Conservation (phyloP, 1,140 invertebrate genomes). For the Chrysoperla carnea region DNA sequence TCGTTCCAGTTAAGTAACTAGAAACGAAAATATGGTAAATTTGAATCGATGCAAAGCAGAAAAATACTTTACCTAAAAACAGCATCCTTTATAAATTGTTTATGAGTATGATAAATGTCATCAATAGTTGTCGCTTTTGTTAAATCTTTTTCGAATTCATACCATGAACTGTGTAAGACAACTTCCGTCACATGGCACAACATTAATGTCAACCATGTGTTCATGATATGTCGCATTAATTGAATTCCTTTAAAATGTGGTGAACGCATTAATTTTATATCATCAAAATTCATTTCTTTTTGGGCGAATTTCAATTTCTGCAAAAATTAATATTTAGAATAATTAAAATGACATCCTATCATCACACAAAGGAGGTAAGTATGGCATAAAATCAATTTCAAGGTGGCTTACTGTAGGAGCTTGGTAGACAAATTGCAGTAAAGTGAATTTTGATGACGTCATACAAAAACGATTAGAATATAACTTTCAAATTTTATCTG, state of each 20-base stretch:
- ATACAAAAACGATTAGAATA: too few relatives aligned
- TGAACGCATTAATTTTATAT: constrained; percentile 24
- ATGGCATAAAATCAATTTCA: too few relatives aligned
- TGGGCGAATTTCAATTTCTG: constrained; percentile 29
- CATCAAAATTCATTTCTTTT: constrained; percentile 24
- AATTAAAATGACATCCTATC: too few relatives aligned
- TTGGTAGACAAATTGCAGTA: too few relatives aligned
- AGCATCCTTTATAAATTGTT: constrained; percentile 50
- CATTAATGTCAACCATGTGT: constrained; percentile 47
- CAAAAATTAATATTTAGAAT: constrained; percentile 6
- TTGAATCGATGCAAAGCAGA: too few relatives aligned
- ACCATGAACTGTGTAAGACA: constrained; percentile 50
- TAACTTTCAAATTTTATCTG: too few relatives aligned
- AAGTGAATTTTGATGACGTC: too few relatives aligned
- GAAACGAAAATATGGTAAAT: too few relatives aligned
- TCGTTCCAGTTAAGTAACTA: too few relatives aligned
- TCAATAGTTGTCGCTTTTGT: constrained; percentile 38
- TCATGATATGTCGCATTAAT: constrained; percentile 48
- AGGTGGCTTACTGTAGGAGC: too few relatives aligned
- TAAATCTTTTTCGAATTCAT: constrained; percentile 44
- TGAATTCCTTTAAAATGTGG: constrained; percentile 42
- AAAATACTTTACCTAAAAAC: constrained; percentile 28
- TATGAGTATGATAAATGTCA: constrained; percentile 45
- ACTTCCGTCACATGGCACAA: constrained; percentile 51
- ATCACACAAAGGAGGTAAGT: too few relatives aligned